Base-by-base conservation (phyloP, 2,113 vertebrate genomes). In the Colinus virginianus region DNA sequence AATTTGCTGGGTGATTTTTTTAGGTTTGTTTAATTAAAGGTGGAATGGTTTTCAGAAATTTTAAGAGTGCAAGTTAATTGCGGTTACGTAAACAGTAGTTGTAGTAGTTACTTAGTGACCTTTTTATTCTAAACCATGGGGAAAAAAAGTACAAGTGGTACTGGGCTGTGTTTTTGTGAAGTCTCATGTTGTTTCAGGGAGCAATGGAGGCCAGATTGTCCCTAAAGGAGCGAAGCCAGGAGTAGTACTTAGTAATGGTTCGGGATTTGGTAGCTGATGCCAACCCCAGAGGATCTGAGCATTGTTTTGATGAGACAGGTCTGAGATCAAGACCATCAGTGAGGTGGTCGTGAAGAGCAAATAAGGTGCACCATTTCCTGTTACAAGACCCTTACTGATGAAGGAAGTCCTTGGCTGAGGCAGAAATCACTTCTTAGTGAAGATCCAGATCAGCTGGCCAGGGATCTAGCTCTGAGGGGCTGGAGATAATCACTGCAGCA, bases 401-500 rank as follows among this genome's bases (percentile, higher is more conserved):
- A 30, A 22, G 6, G 7, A 48, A 12, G 6, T 8, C n/a, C 9
- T 20, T 49, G 13, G 6, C n/a, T 20, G n/a, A 38, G 8, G 22
- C 9, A 43, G 6, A 25, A 45, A 20, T 21, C 15, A 30, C 6
- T 19, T 7, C 13, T 79, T 4, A 20, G 2, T 3, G 28, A 67
- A 48, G 30, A 6, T 48, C 18, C 6, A 17, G 4, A 20, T 38
- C 3, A 56, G 10, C 13, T 34, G 38, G 8, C 3, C 5, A 34
- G 19, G 1, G 7, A 28, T 7, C 9, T 28, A 49, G 7, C 25
- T 53, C 0, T 23, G 2, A 28, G 8, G 6, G 55, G 12, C 30
- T 34, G 13, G 2, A 2, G 1, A 49, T 3, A 13, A 22, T 5
- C 12, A 6, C 7, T 26, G 46, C 14, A 19, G 49, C 3, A 15